Evolutionary conservation across 2,797 vertebrate species (phyloP).

Genomic region (Enteromius afrohamiltoni): DNA sequence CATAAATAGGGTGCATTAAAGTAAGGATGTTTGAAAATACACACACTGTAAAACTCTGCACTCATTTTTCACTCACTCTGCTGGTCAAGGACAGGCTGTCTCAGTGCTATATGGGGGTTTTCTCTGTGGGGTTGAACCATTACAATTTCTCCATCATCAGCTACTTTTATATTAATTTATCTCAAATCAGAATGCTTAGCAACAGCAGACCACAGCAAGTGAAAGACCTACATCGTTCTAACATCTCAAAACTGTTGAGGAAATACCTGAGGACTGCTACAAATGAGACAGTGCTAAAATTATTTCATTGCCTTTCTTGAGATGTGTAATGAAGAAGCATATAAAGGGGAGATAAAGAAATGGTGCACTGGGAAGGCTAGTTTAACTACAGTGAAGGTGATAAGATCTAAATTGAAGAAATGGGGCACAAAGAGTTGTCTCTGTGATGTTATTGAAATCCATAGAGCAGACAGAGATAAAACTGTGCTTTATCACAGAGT

Average conservation of each 20-base stretch:
- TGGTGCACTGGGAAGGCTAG: constrained; percentile 16
- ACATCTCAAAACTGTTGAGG: neutral
- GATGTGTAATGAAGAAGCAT: constrained; percentile 27
- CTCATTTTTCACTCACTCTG: constrained; percentile 28
- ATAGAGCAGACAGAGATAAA: constrained; percentile 22
- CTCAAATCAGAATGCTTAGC: neutral
- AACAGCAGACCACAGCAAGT: neutral
- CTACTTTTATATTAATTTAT: neutral
- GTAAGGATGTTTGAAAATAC: neutral
- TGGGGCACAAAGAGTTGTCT: constrained; percentile 48
- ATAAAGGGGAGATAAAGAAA: constrained; percentile 33
- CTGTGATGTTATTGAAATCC: constrained; percentile 43
- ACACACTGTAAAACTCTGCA: neutral
- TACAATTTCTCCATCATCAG: constrained; percentile 10
- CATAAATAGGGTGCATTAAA: neutral
- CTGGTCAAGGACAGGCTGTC: constrained; percentile 30
- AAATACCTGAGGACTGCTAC: neutral
- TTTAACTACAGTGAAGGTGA: constrained; percentile 34
- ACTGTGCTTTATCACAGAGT: constrained; percentile 28
- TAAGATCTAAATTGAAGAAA: constrained; percentile 52
- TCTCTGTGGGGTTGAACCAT: constrained; percentile 17
- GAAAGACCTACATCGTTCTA: neutral
- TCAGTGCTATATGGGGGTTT: neutral
- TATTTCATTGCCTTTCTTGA: neutral
- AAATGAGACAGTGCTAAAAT: neutral